These are phyloP conservation scores for Acanthosepion esculentum DNA, from an alignment of 2,888 invertebrate genomes.

Conservation along the genomic window DNA sequence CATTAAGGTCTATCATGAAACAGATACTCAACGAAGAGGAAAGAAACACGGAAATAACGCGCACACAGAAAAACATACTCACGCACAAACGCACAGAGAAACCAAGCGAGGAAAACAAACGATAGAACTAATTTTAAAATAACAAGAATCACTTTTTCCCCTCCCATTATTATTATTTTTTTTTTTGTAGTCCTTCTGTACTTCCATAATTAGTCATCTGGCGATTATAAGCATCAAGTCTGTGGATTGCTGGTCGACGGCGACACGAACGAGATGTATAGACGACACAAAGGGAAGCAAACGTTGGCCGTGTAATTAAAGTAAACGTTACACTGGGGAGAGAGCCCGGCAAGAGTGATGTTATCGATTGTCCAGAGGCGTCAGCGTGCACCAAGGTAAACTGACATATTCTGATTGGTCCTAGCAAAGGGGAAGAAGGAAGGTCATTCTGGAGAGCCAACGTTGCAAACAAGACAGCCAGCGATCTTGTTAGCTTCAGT, in stretches of 20 bases:
- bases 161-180: not conserved
- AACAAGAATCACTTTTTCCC: too few species aligned
- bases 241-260: not conserved
- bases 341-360: not conserved
- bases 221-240: not conserved
- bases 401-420: not conserved
- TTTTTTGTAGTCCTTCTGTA: not conserved
- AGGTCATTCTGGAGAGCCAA: not conserved
- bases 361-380: not conserved
- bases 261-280: not conserved
- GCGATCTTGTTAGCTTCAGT: not conserved
- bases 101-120: not conserved
- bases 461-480: not conserved
- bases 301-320: not conserved
- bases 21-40: not conserved
- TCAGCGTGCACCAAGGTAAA: not conserved
- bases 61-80: not conserved
- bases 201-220: not conserved
- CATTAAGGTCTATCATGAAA: not conserved
- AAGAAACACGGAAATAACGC: not conserved
- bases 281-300: not conserved
- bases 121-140: too few species aligned
- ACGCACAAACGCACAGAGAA: not conserved
- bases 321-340: not conserved
- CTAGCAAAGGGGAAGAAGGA: not conserved